Evolutionary conservation across 2,797 vertebrate species (phyloP).

Genomic region (Melanotaenia pygmaea): DNA sequence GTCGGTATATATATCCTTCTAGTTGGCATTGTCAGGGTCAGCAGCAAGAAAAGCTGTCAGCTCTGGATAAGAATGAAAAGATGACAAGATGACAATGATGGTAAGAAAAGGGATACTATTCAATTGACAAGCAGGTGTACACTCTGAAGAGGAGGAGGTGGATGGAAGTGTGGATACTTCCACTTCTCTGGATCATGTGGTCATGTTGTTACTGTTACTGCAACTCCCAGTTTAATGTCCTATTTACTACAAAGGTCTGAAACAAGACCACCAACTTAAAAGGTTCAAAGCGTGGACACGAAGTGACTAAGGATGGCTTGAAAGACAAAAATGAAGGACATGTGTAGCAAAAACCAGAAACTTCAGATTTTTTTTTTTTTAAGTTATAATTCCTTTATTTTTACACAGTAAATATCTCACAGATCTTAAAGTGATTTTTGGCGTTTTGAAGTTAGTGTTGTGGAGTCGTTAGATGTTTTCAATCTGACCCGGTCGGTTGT

Average conservation of each 20-base stretch:
- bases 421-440: not conserved
- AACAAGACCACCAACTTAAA: not conserved
- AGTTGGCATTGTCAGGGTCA: constrained; percentile 27
- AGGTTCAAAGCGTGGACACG: not conserved
- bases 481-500: not conserved
- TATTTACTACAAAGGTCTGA: not conserved
- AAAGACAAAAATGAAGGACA: no score
- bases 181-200: constrained; percentile 3
- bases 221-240: constrained; percentile 1
- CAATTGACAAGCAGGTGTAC: constrained; percentile 49
- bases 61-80: constrained; percentile 29
- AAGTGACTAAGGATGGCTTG: no score
- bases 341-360: not conserved
- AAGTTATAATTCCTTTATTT: not conserved
- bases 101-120: constrained; percentile 44
- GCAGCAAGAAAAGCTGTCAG: constrained; percentile 12
- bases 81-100: constrained; percentile 13
- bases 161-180: constrained; percentile 15
- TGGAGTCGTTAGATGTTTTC: not conserved
- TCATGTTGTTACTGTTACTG: constrained; percentile 14
- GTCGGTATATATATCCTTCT: constrained; percentile 27
- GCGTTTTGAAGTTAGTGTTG: not conserved
- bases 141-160: constrained; percentile 5
- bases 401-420: not conserved
- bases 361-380: not conserved